phyloP scores from a whole-genome alignment of 1,140 invertebrate genomes.

The Coenobita brevimanus region DNA sequence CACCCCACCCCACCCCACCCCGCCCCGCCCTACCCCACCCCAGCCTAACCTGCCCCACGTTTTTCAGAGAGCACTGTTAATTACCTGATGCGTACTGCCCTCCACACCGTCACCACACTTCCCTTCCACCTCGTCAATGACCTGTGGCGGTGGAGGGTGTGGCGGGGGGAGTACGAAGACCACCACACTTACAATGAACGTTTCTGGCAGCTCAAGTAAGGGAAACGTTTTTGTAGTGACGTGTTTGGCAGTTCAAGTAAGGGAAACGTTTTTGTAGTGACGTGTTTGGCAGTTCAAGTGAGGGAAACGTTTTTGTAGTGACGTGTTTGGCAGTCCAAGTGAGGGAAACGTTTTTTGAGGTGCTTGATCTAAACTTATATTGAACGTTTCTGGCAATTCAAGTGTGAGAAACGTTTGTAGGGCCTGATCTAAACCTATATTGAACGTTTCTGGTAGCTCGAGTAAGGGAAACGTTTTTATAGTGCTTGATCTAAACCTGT shows the following conservation, averaged over 20 bases:
- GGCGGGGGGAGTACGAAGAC: constrained; percentile 81
- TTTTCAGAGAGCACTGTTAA: constrained; percentile 77
- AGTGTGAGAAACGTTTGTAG: too few relatives aligned
- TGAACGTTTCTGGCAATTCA: too few relatives aligned
- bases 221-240: too few relatives aligned
- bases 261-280: too few relatives aligned
- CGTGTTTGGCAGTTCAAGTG: too few relatives aligned
- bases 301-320: too few relatives aligned
- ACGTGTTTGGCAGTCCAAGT: too few relatives aligned
- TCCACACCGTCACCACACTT: constrained; percentile 90
- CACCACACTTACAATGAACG: constrained; percentile 86
- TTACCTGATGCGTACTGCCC: constrained; percentile 83
- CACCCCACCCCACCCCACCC: background rate
- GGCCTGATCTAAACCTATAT: constrained; percentile 88
- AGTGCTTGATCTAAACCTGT: too few relatives aligned
- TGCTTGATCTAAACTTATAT: too few relatives aligned
- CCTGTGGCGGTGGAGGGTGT: constrained; percentile 90
- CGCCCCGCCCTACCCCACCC: background rate
- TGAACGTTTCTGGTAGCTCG: constrained; percentile 82
- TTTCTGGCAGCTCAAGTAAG: constrained; percentile 79
- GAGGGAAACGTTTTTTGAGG: too few relatives aligned
- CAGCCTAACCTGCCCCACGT: background rate
- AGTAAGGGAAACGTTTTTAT: too few relatives aligned
- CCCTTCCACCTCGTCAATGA: constrained; percentile 92
- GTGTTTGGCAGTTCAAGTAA: too few relatives aligned